A percentile compares a stretch with the other conserved stretches of the same genome.
Conservation (phyloP, 2,113 vertebrate species). For the Megaleporinus macrocephalus region DNA sequence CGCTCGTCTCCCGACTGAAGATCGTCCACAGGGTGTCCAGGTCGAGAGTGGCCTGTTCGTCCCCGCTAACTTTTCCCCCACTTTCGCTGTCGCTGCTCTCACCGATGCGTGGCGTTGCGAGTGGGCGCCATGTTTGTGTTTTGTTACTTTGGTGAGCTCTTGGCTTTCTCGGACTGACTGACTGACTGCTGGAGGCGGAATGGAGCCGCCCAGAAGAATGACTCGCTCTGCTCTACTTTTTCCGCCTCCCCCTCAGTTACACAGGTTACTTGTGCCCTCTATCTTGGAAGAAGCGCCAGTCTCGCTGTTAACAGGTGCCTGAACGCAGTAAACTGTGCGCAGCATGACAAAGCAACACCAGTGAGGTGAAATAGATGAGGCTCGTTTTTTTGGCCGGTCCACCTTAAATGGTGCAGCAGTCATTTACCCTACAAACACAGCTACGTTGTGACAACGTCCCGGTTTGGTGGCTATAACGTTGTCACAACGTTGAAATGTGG, state of each 20-base stretch:
- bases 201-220: slow-evolving; percentile 73
- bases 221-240: slow-evolving; percentile 38
- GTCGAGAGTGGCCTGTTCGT: slow-evolving; percentile 1
- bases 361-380: no score
- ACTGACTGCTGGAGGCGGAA: slow-evolving; percentile 56
- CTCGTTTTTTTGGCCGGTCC: no score
- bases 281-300: slow-evolving; percentile 18
- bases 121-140: slow-evolving; percentile 80
- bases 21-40: slow-evolving; percentile 3
- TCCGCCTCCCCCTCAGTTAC: slow-evolving; percentile 1
- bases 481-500: no score
- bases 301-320: slow-evolving; percentile 13
- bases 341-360: neutral
- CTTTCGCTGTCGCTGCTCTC: slow-evolving; percentile 67
- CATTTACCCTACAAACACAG: no score
- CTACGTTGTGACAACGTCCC: no score
- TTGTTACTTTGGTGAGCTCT: slow-evolving; percentile 66
- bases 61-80: slow-evolving; percentile 62
- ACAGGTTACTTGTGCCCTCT: slow-evolving; percentile 52
- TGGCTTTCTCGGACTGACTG: slow-evolving; percentile 47
- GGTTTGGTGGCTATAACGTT: no score
- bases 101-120: slow-evolving; percentile 64
- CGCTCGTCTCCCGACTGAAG: slow-evolving; percentile 29
- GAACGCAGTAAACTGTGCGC: neutral
- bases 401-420: no score